Evolutionary conservation across 2,113 vertebrate species (phyloP).

Genomic region (Aplodontia rufa): DNA sequence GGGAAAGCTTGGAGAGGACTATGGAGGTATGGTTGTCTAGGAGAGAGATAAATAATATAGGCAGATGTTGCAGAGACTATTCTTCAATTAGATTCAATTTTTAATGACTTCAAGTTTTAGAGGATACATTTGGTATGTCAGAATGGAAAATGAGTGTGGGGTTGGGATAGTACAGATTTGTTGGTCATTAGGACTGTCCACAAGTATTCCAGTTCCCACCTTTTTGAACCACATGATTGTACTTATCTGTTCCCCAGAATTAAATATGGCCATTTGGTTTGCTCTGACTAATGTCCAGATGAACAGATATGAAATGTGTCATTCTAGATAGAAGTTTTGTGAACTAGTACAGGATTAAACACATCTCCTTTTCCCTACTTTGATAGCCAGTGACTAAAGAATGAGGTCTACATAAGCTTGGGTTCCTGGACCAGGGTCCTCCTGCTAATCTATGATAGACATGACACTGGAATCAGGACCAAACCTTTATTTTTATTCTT

Average conservation of each 20-base stretch:
- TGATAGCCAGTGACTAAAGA: background rate
- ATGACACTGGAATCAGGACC: background rate
- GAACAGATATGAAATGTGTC: background rate
- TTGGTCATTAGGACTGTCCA: background rate
- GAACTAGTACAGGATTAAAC: background rate
- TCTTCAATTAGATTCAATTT: background rate
- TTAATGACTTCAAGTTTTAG: background rate
- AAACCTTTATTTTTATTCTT: background rate
- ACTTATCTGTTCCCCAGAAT: background rate
- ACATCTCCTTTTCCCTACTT: background rate
- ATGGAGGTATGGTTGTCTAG: background rate
- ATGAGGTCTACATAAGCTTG: background rate
- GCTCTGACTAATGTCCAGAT: background rate
- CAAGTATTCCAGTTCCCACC: background rate
- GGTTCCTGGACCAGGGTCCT: background rate
- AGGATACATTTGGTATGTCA: background rate
- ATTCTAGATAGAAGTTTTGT: background rate
- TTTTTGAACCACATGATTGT: background rate
- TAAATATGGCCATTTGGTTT: background rate
- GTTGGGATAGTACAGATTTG: background rate
- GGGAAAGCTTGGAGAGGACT: background rate
- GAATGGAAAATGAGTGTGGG: background rate
- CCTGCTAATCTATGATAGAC: background rate
- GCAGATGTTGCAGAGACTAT: background rate
- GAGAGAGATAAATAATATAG: background rate